These are phyloP conservation scores for Rousettus madagascariensis DNA, from an alignment of 2,797 vertebrate genomes.

Conservation along the genomic window DNA sequence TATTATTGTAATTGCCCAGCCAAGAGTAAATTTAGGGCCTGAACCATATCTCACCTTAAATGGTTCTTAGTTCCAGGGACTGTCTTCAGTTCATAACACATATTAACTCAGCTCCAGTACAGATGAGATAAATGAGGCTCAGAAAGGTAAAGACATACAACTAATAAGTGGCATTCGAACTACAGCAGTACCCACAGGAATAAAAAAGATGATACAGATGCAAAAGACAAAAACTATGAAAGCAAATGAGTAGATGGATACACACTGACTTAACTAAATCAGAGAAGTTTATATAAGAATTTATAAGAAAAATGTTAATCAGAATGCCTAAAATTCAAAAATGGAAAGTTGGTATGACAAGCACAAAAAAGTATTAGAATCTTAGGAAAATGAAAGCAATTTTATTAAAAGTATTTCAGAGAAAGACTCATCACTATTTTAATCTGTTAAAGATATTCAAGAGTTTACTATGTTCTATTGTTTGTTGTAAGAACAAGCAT, in stretches of 20 bases:
- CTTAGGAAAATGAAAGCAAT: neutral
- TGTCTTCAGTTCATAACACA: neutral
- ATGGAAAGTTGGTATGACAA: neutral
- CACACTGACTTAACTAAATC: neutral
- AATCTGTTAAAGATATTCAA: neutral
- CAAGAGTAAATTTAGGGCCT: neutral
- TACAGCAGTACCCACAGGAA: neutral
- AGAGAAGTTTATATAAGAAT: neutral
- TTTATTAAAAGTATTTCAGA: neutral
- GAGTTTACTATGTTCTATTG: neutral
- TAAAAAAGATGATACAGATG: neutral
- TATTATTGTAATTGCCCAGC: neutral
- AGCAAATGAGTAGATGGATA: neutral
- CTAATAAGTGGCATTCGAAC: neutral
- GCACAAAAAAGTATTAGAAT: neutral
- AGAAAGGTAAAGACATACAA: neutral
- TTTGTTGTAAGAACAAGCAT: neutral
- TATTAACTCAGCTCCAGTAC: neutral
- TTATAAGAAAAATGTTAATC: neutral
- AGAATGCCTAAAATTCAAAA: neutral
- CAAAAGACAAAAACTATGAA: neutral
- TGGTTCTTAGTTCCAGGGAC: neutral
- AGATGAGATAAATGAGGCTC: neutral
- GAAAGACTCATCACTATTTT: neutral
- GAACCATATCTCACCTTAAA: neutral